phyloP scores from a whole-genome alignment of 2,113 vertebrate genomes.

The Trachemys scripta region DNA sequence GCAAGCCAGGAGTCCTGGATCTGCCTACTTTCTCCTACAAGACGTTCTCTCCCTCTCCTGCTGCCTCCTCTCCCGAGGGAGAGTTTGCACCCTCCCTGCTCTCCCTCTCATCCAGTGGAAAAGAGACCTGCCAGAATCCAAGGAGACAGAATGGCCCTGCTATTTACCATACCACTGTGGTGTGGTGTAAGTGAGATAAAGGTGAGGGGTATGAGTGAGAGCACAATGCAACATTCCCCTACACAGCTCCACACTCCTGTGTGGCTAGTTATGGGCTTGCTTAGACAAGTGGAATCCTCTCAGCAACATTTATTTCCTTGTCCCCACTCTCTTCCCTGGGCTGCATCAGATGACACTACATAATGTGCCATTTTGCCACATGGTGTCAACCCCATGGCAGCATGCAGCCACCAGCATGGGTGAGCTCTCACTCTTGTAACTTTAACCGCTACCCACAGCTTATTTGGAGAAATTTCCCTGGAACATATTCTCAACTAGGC shows the following conservation, averaged over 20 bases:
- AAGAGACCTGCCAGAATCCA: not conserved
- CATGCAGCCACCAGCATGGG: no score
- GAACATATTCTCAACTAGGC: not conserved
- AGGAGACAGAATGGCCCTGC: not conserved
- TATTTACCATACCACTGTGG: accelerated
- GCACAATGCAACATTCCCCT: accelerated
- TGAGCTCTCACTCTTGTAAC: not conserved
- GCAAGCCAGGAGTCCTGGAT: not conserved
- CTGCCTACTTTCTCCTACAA: not conserved
- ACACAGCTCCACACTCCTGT: not conserved
- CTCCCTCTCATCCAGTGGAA: not conserved
- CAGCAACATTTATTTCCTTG: not conserved
- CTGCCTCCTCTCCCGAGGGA: not conserved
- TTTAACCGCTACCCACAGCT: not conserved
- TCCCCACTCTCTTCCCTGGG: not conserved
- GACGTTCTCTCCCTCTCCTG: no score
- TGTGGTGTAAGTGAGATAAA: not conserved
- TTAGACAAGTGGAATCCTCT: not conserved
- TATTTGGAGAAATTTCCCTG: not conserved
- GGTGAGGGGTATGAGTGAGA: not conserved
- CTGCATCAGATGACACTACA: no score
- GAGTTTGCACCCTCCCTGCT: accelerated
- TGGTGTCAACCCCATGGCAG: no score
- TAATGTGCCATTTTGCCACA: no score
- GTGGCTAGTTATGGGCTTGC: not conserved